Conservation (phyloP, 2,113 vertebrate species). For the Odontophorus gujanensis region DNA sequence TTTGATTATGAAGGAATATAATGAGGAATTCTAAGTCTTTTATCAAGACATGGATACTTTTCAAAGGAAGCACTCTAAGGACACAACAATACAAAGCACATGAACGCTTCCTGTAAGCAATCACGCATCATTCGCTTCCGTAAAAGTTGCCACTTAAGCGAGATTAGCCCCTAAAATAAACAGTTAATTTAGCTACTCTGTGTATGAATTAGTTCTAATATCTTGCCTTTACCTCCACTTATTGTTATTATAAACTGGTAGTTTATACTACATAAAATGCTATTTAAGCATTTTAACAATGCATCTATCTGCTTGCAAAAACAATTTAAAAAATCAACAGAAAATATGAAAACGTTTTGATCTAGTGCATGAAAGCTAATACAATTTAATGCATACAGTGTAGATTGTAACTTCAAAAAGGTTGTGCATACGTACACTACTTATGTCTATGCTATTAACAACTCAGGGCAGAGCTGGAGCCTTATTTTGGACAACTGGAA, state of each 20-base stretch:
- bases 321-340: not conserved
- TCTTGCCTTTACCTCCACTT: not conserved
- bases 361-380: not conserved
- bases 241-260: not conserved
- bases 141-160: not conserved
- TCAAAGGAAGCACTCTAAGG: not conserved
- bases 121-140: not conserved
- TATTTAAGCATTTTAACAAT: not conserved
- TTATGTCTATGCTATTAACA: not conserved
- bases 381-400: not conserved
- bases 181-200: rapidly evolving
- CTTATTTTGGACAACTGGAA: not conserved
- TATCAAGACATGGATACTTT: not conserved
- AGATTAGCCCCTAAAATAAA: not conserved
- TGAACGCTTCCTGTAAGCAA: not conserved
- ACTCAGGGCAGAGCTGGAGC: not conserved
- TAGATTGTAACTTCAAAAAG: not conserved
- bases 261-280: not conserved
- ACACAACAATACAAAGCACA: not conserved
- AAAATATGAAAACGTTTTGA: not conserved
- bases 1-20: not conserved
- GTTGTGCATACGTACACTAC: not conserved
- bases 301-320: not conserved
- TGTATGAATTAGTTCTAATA: not conserved
- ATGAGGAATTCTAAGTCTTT: not conserved